Conservation (phyloP, 2,797 vertebrate species). For the Carduelis carduelis region DNA sequence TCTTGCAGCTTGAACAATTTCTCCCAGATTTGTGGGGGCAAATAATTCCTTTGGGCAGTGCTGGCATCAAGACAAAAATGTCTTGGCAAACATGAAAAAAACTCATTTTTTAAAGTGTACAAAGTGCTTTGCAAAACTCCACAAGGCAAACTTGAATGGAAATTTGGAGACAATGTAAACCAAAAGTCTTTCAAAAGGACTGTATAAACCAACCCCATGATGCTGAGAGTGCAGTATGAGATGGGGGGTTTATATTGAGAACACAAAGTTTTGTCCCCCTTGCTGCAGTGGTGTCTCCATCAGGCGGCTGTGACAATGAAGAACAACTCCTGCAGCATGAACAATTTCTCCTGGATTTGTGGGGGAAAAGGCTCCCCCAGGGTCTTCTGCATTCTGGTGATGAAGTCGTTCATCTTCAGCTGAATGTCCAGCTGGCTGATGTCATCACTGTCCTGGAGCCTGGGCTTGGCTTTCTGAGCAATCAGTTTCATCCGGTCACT, state of each 20-base stretch:
- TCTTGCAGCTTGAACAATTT: constrained; percentile 78
- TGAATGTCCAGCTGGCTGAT: constrained; percentile 75
- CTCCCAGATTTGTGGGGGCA: constrained; percentile 31
- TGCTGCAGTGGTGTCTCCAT: not conserved
- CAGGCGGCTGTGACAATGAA: not conserved
- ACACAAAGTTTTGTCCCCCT: not conserved
- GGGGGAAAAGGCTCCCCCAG: constrained; percentile 76
- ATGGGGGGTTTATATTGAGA: not conserved
- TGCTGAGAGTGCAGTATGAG: not conserved
- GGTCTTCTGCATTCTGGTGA: constrained; percentile 69
- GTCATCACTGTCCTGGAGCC: constrained; percentile 74
- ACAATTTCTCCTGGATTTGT: constrained; percentile 72
- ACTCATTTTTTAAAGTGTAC: not conserved
- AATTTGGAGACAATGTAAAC: not conserved
- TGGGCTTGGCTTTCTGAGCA: constrained; percentile 65
- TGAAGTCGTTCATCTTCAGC: constrained; percentile 76
- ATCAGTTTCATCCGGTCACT: constrained; percentile 75
- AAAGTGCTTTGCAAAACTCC: not conserved
- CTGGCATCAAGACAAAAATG: not conserved
- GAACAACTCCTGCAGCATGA: constrained; percentile 76
- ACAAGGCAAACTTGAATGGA: not conserved
- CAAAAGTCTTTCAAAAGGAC: not conserved
- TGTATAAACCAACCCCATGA: not conserved
- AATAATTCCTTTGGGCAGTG: not conserved
- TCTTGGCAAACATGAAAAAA: not conserved